Percentiles rank a stretch among this genome's conserved stretches.
Conservation (phyloP, 1,140 invertebrate species). For the Plutomurus gul region DNA sequence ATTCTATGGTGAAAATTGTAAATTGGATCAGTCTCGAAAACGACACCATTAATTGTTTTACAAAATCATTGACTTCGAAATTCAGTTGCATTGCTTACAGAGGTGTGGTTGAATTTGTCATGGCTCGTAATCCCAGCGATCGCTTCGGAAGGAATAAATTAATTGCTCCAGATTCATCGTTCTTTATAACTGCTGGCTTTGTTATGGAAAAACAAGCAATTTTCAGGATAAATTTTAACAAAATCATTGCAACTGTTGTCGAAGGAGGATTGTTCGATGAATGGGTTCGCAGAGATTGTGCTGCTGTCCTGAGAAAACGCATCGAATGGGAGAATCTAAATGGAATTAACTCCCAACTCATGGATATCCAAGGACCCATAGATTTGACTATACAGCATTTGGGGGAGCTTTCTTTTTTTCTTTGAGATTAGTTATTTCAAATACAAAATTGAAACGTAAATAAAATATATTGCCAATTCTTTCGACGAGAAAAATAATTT, state of each 20-base stretch:
- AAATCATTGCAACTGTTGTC: neutral
- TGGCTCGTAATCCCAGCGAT: conserved; percentile 28
- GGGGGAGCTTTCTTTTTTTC: neutral
- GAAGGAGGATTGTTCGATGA: conserved; percentile 15
- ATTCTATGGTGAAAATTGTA: conserved; percentile 22
- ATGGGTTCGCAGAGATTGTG: conserved; percentile 20
- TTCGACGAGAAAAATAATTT: too few species aligned
- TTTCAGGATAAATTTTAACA: conserved; percentile 34
- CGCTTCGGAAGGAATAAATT: conserved; percentile 2
- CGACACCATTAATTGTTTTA: conserved; percentile 21
- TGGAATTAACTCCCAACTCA: neutral
- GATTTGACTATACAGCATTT: neutral
- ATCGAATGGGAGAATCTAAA: neutral
- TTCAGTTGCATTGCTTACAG: conserved; percentile 36
- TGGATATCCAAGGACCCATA: neutral
- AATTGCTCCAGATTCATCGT: conserved; percentile 11
- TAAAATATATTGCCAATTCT: too few species aligned
- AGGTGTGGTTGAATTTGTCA: conserved; percentile 9
- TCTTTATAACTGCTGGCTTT: conserved; percentile 20
- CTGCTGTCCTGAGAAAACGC: neutral
- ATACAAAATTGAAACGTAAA: too few species aligned
- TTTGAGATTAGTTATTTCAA: too few species aligned
- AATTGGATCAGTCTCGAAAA: conserved; percentile 30
- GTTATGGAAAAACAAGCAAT: conserved; percentile 32
- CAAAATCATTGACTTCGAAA: neutral